Evolutionary conservation across 2,888 invertebrate genomes (phyloP).

Genomic region (Lysandra bellargus): DNA sequence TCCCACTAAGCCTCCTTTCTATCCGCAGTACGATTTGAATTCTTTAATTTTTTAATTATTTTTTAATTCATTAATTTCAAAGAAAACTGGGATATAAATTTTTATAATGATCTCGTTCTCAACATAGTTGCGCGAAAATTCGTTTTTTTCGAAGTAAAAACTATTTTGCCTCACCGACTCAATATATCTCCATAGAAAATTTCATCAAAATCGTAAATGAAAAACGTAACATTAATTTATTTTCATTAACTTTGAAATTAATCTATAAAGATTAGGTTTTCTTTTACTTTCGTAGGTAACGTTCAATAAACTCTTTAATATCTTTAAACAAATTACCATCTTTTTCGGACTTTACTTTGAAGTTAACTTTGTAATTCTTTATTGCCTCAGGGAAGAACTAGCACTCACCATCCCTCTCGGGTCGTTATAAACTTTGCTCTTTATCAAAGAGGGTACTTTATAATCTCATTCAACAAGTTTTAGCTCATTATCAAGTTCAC

Average conservation of each 20-base stretch:
- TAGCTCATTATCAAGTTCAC: constrained; percentile 1
- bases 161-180: no score
- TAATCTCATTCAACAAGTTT: constrained; percentile 36
- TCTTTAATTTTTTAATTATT: not conserved
- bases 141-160: no score
- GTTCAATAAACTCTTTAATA: not conserved
- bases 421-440: constrained; percentile 27
- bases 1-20: not conserved
- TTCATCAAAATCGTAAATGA: no score
- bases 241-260: not conserved
- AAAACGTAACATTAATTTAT: not conserved
- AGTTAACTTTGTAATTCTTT: constrained; percentile 20
- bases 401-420: not conserved
- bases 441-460: constrained; percentile 27
- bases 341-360: not conserved
- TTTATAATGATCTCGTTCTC: no score
- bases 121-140: no score
- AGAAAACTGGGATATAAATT: not conserved
- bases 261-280: not conserved
- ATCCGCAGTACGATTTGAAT: not conserved
- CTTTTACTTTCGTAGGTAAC: no score
- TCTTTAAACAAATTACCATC: not conserved
- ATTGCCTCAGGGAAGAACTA: not conserved
- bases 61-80: not conserved
- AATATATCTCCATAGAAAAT: no score